Percentiles rank a stretch among this genome's conserved stretches.
Conservation (phyloP, 2,797 vertebrate species). For the Pampus argenteus region DNA sequence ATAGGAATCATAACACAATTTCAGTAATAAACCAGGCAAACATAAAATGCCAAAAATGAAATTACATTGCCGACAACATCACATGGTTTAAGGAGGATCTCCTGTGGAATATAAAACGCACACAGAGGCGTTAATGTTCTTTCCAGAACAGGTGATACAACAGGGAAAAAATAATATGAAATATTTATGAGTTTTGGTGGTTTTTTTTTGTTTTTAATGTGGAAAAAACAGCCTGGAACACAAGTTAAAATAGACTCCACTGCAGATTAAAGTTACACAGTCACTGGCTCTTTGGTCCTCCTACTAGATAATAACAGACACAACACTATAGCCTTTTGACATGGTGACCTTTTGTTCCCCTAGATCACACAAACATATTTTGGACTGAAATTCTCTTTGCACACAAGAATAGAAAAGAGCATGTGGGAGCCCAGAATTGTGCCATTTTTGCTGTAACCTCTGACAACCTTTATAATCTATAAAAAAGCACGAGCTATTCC, state of each 20-base stretch:
- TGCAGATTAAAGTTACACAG: conserved; percentile 45
- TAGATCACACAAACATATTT: conserved; percentile 36
- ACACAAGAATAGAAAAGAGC: conserved; percentile 24
- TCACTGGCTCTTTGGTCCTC: conserved; percentile 22
- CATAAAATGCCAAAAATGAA: conserved; percentile 45
- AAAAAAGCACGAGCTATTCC: conserved; percentile 38
- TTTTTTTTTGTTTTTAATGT: conserved; percentile 20
- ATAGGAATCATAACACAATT: conserved; percentile 71
- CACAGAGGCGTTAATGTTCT: conserved; percentile 52
- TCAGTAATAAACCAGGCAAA: conserved; percentile 63
- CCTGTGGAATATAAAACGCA: conserved; percentile 58
- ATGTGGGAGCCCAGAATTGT: conserved; percentile 25
- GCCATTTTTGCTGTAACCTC: conserved; percentile 35
- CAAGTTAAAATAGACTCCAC: conserved; percentile 45
- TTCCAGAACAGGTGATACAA: conserved; percentile 75
- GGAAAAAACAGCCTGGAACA: conserved; percentile 48
- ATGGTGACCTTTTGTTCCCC: conserved; percentile 39
- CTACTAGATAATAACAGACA: conserved; percentile 36
- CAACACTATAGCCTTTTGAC: conserved; percentile 33
- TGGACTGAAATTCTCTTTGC: conserved; percentile 25
- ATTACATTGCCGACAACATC: conserved; percentile 48
- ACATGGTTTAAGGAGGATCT: conserved; percentile 40
- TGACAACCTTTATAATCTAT: conserved; percentile 37
- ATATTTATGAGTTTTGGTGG: conserved; percentile 73
- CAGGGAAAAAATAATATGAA: conserved; percentile 70